Conservation (phyloP, 2,888 invertebrate species). For the Yponomeuta sedellus region DNA sequence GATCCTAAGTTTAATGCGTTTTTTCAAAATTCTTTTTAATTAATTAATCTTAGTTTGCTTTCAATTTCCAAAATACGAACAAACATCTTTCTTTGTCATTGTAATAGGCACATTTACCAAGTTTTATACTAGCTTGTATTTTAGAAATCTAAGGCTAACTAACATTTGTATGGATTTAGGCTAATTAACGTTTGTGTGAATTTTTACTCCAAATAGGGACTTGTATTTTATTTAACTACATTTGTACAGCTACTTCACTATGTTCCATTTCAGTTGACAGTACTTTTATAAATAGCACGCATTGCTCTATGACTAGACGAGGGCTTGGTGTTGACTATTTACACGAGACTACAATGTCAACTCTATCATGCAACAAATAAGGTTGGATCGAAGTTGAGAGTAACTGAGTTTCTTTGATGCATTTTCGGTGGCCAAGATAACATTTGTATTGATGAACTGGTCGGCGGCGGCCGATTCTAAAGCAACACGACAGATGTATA, state of each 20-base stretch:
- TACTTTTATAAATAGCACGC: conserved; percentile 6
- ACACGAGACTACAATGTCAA: not conserved
- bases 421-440: conserved; percentile 1
- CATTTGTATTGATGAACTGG: not conserved
- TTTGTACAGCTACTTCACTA: not conserved
- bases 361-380: not conserved
- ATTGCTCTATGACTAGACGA: conserved; percentile 1
- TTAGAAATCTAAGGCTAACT: no score
- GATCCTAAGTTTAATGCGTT: no score
- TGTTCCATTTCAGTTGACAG: not conserved
- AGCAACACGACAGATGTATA: not conserved
- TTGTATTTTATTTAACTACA: no score
- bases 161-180: no score
- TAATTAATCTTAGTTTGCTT: no score
- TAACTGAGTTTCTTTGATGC: not conserved
- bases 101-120: no score
- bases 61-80: no score
- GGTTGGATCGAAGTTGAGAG: not conserved
- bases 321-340: conserved; percentile 1
- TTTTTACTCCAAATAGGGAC: no score
- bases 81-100: no score
- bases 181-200: no score
- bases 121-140: no score
- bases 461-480: not conserved
- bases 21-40: no score